phyloP scores from a whole-genome alignment of 1,140 invertebrate genomes.

The Eupristina koningsbergeri region DNA sequence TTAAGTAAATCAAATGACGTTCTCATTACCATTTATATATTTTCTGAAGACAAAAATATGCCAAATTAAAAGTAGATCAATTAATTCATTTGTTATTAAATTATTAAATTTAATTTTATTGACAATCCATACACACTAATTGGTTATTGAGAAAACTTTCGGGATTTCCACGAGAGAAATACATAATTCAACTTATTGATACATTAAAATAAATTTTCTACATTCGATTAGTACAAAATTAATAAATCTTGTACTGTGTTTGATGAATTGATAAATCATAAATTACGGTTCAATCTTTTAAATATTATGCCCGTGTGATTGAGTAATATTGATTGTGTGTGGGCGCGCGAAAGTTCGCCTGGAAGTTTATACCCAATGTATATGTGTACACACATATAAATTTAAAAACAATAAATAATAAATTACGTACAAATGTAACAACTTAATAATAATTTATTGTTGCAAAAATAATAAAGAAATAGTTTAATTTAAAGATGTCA shows the following conservation, averaged over 20 bases:
- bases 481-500: too few species aligned
- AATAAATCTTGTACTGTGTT: neutral
- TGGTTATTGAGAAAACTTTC: constrained; percentile 9
- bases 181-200: constrained; percentile 6
- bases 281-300: neutral
- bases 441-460: too few species aligned
- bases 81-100: neutral
- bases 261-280: constrained; percentile 6
- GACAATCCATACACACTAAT: neutral
- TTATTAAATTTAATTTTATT: neutral
- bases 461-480: too few species aligned
- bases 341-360: too few species aligned
- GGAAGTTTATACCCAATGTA: too few species aligned
- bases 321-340: neutral
- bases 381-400: too few species aligned
- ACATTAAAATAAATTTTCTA: neutral
- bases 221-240: neutral
- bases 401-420: too few species aligned
- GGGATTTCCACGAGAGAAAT: neutral
- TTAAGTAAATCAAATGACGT: too few species aligned
- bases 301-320: neutral
- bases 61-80: too few species aligned
- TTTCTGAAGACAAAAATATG: too few species aligned
- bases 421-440: too few species aligned
- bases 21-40: too few species aligned